Base-by-base conservation (phyloP, 2,797 vertebrate species). In the Poliocrania exsul region DNA sequence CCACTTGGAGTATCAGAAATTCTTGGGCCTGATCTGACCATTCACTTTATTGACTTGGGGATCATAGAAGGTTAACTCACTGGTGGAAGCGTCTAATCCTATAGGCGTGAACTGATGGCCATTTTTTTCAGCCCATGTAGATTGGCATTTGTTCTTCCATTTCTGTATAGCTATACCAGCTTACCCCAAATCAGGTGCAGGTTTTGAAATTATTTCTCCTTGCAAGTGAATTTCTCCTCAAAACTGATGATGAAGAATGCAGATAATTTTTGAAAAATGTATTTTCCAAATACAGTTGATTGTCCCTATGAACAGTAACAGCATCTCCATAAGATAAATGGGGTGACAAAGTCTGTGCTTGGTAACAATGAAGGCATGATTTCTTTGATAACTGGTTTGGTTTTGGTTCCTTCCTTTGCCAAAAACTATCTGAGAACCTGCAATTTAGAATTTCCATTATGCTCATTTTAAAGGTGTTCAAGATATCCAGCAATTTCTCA, bases 241-340 rank as follows among this genome's bases (percentile, higher is more conserved):
- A 69, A 94, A 82, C 6, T 14, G 21, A 51, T 44, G 46, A 64
- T 56, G 50, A 35, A 75, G 61, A 65, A 42, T 38, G 29, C 15
- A 80, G 40, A 33, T 81, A 47, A 19, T 50, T 85, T 90, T 58
- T 88, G 70, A 93, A 92, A 86, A 67, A 74, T 35, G 1, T 69
- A 24, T 93, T 95, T 93, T 95, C 47, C 65, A 78, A 86, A 56
- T 86, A 28, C 23, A 75, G 82, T 91, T 91, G 93, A 69, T 88
- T 95, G 89, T 38, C 77, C 26, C 1, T 86, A 67, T 81, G 61
- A 53, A 35, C 64, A 50, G 35, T 83, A 84, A 78, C 3, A 8
- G 65, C 69, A 89, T 71, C 44, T 37, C 49, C 10, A 1, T 81
- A 35, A 88, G 88, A 95, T 66, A 61, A 82, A 84, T 64, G 71